Evolutionary conservation across 2,888 invertebrate genomes (phyloP).

Genomic region (Morpho achilles): DNA sequence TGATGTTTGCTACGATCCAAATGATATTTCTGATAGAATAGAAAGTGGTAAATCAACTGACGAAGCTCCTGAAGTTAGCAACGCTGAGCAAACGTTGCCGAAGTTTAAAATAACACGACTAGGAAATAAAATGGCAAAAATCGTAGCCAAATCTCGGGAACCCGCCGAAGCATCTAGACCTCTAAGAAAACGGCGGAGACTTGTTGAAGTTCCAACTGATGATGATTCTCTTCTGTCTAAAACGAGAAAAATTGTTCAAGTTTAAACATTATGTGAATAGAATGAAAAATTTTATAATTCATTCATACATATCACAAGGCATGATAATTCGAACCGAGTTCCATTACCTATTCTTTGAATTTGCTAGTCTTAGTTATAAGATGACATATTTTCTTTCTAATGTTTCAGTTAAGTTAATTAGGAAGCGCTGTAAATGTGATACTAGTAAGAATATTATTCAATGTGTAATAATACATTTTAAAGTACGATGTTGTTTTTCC

Average conservation of each 20-base stretch:
- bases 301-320: constrained; percentile 66
- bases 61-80: constrained; percentile 45
- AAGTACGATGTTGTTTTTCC: constrained; percentile 16
- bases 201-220: constrained; percentile 74
- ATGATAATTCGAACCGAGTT: constrained; percentile 63
- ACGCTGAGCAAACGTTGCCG: constrained; percentile 77
- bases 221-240: constrained; percentile 71
- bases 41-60: constrained; percentile 42
- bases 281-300: constrained; percentile 25
- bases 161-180: constrained; percentile 78
- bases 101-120: constrained; percentile 81
- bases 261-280: constrained; percentile 39
- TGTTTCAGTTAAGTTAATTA: constrained; percentile 37
- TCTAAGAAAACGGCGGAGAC: constrained; percentile 80
- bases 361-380: constrained; percentile 73
- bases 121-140: constrained; percentile 76
- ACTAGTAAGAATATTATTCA: constrained; percentile 59
- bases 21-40: constrained; percentile 44
- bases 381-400: constrained; percentile 35
- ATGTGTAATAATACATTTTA: constrained; percentile 48
- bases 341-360: constrained; percentile 48
- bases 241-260: constrained; percentile 73
- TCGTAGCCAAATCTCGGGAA: constrained; percentile 62
- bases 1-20: constrained; percentile 29
- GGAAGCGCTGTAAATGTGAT: constrained; percentile 72